These are phyloP conservation scores for Parasteatoda tepidariorum DNA, from an alignment of 1,140 invertebrate species.

Conservation along the genomic window DNA sequence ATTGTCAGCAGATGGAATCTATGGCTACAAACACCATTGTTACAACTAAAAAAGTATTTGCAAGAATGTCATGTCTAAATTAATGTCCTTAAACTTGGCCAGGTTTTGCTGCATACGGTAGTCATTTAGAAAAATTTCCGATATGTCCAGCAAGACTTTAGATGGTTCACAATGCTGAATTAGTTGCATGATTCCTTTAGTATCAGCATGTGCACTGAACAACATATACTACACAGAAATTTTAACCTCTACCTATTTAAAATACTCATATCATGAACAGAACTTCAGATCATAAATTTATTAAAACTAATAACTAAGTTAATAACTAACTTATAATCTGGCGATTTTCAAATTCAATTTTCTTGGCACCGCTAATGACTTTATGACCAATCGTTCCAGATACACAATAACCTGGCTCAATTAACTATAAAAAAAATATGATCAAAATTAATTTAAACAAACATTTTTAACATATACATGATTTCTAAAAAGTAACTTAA, in stretches of 20 bases:
- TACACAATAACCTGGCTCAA: constrained; percentile 99
- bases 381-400: constrained; percentile 98
- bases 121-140: no score
- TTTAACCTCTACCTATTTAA: constrained; percentile 87
- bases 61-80: no score
- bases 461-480: background rate
- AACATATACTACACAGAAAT: constrained; percentile 99
- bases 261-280: background rate
- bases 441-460: no score
- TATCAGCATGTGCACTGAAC: constrained; percentile 99
- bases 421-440: constrained; percentile 73
- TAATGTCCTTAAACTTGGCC: no score
- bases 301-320: background rate
- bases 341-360: constrained; percentile 93
- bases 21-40: no score
- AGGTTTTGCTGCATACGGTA: no score
- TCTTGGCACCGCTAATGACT: constrained; percentile 93
- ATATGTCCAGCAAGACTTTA: constrained; percentile 97
- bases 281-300: background rate
- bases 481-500: background rate
- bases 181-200: constrained; percentile 97
- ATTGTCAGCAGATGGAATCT: no score
- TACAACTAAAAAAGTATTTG: no score
- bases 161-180: constrained; percentile 97
- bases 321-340: constrained; percentile 73